Evolutionary conservation across 2,888 invertebrate species (phyloP), one percentile per base, ranked within the genome.

Genomic region (Stenoptilia bipunctidactyla): DNA sequence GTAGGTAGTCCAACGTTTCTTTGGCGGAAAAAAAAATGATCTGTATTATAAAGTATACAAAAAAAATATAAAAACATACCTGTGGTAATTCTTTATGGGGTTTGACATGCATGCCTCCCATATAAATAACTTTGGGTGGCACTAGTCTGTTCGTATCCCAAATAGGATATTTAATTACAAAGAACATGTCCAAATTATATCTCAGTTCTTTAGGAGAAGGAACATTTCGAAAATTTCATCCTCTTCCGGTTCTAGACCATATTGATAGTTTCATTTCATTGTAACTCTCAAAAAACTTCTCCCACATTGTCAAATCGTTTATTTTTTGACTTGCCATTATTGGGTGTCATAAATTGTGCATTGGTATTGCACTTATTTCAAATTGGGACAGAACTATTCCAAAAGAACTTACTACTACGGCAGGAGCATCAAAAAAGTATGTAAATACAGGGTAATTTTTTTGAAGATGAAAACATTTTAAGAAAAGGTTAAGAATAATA

Each of bases 91-190:
- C 54, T 39, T 71, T 65, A 6, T 59, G 45, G 2, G 60, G 56
- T n/a, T 58, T 61, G 15, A 71, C 53, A 45, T 79, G 80, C 25
- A 74, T 48, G 1, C 79, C 76, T 40, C 83, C 79, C 38, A 77
- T 61, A 40, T 66, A 63, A 1, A 83, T 44, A 2, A 76, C 55
- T 37, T 61, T 61, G 0, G 79, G 74, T 12, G 77, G 64, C 4
- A 69, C 52, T 1, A 83, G 83, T 9, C 67, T 54, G 38, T 56
- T 61, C 1, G 52, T 51, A 9, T 62, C 61, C 51, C 66, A 68
- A 15, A 71, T 46, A 0, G 73, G 66, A 51, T 80, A 66, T 0
- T 57, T 47, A 45, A 83, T 84, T 1, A 79, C 37, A 42, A 85
- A 67, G 13, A 82, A 38, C 61, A 84, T 55, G 36, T 68, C 66